phyloP scores from a whole-genome alignment of 1,140 invertebrate species.

The Pseudomyrmex gracilis region DNA sequence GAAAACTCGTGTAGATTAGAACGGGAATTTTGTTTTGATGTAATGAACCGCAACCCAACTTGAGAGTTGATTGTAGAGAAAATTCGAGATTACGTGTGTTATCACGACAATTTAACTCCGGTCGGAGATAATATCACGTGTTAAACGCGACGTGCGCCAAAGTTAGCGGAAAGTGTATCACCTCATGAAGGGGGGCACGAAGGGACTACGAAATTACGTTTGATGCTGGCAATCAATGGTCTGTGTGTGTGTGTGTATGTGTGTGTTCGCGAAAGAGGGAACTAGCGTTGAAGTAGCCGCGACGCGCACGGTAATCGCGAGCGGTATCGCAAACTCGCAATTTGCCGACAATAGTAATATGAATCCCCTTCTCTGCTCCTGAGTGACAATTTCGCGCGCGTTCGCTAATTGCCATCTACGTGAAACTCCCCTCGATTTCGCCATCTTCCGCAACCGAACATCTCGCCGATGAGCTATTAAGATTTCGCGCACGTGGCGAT shows the following conservation, averaged over 20 bases:
- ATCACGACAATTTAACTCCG: neutral
- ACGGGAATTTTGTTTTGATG: too few species aligned
- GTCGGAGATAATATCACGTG: neutral
- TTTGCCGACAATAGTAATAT: neutral
- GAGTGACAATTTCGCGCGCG: neutral
- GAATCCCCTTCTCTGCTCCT: neutral
- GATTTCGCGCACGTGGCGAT: slow-evolving; percentile 30
- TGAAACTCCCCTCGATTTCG: slow-evolving; percentile 41
- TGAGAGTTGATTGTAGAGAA: neutral
- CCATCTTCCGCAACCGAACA: slow-evolving; percentile 6
- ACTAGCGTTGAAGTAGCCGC: neutral
- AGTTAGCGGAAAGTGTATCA: slow-evolving; percentile 17
- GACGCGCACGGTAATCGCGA: neutral
- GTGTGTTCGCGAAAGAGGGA: neutral
- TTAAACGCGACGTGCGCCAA: neutral
- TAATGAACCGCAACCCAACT: too few species aligned
- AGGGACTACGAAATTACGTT: slow-evolving; percentile 1
- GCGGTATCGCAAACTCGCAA: slow-evolving; percentile 6
- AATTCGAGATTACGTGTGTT: neutral
- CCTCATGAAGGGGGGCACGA: neutral
- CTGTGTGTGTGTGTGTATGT: neutral
- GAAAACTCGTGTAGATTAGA: too few species aligned
- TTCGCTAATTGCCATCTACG: slow-evolving; percentile 46
- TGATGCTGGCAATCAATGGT: slow-evolving; percentile 11
- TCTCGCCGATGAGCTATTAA: slow-evolving; percentile 32